These are phyloP conservation scores for Octonoba sinensis DNA, from an alignment of 2,888 invertebrate species.

Conservation along the genomic window DNA sequence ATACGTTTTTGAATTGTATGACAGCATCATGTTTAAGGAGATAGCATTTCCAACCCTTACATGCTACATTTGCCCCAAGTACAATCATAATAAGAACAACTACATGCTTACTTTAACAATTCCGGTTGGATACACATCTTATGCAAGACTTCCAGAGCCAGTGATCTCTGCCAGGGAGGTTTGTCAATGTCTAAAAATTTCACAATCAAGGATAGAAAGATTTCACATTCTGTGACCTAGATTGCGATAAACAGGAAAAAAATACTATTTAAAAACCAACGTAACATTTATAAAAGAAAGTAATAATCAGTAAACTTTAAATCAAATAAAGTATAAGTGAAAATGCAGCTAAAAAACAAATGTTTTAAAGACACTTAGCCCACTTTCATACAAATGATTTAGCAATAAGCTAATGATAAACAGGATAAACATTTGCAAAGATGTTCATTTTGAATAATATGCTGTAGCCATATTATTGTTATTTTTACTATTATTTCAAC, in stretches of 20 bases:
- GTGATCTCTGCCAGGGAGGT: conserved; percentile 93
- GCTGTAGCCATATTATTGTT: too few species aligned
- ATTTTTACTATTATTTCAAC: background rate
- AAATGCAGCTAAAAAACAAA: background rate
- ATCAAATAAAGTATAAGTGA: background rate
- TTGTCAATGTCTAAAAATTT: conserved; percentile 98
- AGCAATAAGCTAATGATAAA: too few species aligned
- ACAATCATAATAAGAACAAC: too few species aligned
- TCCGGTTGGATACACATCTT: conserved; percentile 92
- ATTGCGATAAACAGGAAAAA: conserved; percentile 42
- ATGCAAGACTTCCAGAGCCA: conserved; percentile 95
- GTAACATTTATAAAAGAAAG: background rate
- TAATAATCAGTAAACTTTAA: background rate
- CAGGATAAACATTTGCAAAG: too few species aligned
- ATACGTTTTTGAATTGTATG: too few species aligned
- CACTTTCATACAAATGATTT: too few species aligned
- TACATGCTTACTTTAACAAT: conserved; percentile 76
- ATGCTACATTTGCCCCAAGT: too few species aligned
- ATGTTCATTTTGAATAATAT: too few species aligned
- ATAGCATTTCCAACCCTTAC: too few species aligned
- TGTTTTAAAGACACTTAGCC: too few species aligned
- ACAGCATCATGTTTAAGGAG: too few species aligned
- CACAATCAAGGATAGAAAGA: conserved; percentile 94
- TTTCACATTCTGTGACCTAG: conserved; percentile 97
- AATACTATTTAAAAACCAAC: background rate